Evolutionary conservation across 2,888 invertebrate species (phyloP), one percentile per base, ranked within the genome.

Genomic region (Orthonychiurus folsomi): DNA sequence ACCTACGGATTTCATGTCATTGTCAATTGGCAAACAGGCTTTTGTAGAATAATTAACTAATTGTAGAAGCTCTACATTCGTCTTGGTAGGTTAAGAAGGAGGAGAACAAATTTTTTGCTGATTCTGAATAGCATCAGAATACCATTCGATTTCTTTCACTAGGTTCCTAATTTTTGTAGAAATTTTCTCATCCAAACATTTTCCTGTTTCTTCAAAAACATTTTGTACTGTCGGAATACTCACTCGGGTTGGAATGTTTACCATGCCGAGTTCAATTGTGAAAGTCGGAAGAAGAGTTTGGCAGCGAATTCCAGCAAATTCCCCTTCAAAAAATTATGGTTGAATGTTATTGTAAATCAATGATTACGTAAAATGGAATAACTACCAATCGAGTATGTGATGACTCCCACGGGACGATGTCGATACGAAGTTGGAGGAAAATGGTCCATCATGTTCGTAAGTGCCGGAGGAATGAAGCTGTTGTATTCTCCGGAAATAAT

Each of bases 401-500:
- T 72, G 60, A 77, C 73, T 28, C 73, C 76, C 59, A 74, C 74
- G 25, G 77, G 76, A 58, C 75, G 74, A 67, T 76, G 78, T 18
- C 74, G 68, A 66, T 73, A 80, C 50, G 75, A 71, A 18, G 75
- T 73, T 2, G 75, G 74, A 1, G 78, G 75, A 63, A 80, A 80
- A 68, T 80, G 78, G 71, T 78, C 76, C 68, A 80, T 56, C 74
- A 79, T 73, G 68, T 78, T 78, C 52, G 75, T 66, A 18, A 80
- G 75, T 0, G 78, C 79, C 20, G 80, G 79, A 18, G 79, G 78
- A 50, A 79, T 74, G 50, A 74, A 73, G 70, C 76, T 76, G 69
- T 79, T 79, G 69, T 77, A 77, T 60, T 79, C 77, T 18, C 76
- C 74, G 1, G 78, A 75, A 20, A 80, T 73, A 25, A 79, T 71